A percentile compares a stretch with the other conserved stretches of the same genome.
These are phyloP conservation scores for Hesperia comma DNA, from an alignment of 2,888 invertebrate genomes.

Conservation along the genomic window DNA sequence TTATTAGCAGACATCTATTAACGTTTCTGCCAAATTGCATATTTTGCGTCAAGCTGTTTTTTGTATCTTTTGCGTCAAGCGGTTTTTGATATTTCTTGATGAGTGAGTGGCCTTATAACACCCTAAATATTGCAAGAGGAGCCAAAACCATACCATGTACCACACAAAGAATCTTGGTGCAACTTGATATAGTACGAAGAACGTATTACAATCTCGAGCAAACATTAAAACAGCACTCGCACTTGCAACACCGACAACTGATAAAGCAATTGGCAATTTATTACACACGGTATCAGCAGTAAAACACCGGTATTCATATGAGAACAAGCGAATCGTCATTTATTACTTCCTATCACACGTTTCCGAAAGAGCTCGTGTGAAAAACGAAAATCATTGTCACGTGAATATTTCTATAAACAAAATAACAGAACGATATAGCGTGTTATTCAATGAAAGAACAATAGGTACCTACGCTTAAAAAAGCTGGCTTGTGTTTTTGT, in stretches of 20 bases:
- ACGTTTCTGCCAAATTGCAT: too few species aligned
- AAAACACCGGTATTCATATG: constrained; percentile 41
- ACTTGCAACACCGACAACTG: background rate
- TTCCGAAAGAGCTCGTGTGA: constrained; percentile 55
- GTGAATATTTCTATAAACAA: constrained; percentile 3
- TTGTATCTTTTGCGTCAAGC: too few species aligned
- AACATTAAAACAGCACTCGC: constrained; percentile 26
- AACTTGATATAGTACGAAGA: background rate
- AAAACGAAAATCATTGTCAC: constrained; percentile 36
- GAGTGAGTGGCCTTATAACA: too few species aligned
- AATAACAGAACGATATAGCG: background rate
- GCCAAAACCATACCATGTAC: too few species aligned
- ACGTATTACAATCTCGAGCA: background rate
- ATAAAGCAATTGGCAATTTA: constrained; percentile 42
- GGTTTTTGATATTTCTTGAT: too few species aligned
- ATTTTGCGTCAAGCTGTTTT: too few species aligned
- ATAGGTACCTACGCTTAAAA: too few species aligned
- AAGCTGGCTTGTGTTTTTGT: too few species aligned
- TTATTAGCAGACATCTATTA: too few species aligned
- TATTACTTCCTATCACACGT: constrained; percentile 61
- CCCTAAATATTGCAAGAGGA: too few species aligned
- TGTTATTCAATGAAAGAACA: too few species aligned
- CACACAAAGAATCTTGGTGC: too few species aligned
- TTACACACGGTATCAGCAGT: constrained; percentile 36
- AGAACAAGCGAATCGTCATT: constrained; percentile 55